These are phyloP conservation scores for Physeter macrocephalus DNA, from an alignment of 2,113 vertebrate species.

Conservation along the genomic window DNA sequence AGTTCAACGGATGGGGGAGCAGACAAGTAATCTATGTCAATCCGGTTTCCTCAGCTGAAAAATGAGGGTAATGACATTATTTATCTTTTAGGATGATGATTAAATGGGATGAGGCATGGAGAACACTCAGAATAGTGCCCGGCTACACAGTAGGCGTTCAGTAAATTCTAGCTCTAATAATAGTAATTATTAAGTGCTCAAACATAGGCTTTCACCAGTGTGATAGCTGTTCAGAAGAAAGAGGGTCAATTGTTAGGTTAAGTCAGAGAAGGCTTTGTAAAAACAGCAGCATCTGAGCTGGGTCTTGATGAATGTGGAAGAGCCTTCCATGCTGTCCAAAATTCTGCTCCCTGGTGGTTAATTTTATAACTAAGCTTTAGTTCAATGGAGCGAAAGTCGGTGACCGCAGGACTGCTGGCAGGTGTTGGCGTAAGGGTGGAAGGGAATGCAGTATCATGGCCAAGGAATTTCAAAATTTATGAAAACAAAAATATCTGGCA, in stretches of 20 bases:
- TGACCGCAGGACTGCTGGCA: no score
- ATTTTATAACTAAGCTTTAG: neutral
- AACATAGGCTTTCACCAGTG: neutral
- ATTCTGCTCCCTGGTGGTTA: neutral
- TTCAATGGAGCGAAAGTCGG: neutral
- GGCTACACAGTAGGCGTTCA: neutral
- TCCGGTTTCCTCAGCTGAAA: neutral
- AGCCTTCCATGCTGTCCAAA: neutral
- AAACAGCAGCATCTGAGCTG: neutral
- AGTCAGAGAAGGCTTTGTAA: neutral
- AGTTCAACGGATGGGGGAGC: rapidly evolving
- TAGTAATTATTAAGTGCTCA: neutral
- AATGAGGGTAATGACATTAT: neutral
- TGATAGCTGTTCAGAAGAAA: neutral
- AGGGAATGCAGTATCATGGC: neutral
- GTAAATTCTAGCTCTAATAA: neutral
- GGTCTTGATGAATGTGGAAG: neutral
- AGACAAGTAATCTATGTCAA: neutral
- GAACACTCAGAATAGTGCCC: neutral
- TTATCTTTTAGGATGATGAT: neutral
- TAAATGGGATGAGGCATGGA: neutral
- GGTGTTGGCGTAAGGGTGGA: neutral
- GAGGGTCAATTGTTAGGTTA: neutral
- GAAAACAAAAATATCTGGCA: neutral
- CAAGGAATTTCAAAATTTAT: neutral